phyloP scores from a whole-genome alignment of 2,113 vertebrate species.

The Telmatochromis sp. region DNA sequence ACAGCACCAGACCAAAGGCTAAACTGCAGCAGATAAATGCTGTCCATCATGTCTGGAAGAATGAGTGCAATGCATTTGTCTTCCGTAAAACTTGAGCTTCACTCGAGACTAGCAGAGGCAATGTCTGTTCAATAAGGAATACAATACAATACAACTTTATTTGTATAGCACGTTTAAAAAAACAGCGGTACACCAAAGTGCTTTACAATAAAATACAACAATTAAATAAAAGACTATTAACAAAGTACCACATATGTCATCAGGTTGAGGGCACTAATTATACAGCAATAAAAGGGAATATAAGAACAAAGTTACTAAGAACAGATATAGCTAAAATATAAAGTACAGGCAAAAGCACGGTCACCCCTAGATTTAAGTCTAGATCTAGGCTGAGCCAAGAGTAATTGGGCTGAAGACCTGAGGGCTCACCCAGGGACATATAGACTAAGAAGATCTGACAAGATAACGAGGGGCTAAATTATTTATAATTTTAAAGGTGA shows the following conservation, averaged over 20 bases:
- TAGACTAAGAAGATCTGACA: no score
- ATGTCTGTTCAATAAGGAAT: background rate
- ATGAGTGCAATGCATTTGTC: background rate
- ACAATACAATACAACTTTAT: background rate
- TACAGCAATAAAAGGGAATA: no score
- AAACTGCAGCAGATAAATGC: background rate
- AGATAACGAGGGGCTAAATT: no score
- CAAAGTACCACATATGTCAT: background rate
- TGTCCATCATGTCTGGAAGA: background rate
- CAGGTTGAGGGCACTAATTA: background rate
- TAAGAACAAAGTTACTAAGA: no score
- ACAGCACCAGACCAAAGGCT: background rate
- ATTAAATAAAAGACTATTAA: background rate
- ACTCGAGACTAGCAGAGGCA: background rate
- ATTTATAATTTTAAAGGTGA: no score
- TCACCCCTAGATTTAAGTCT: no score
- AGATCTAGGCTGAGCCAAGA: no score
- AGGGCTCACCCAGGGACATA: no score
- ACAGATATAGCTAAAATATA: no score
- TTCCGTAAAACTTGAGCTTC: background rate
- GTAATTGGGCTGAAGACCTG: no score
- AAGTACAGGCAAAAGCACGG: no score
- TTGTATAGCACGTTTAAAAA: background rate
- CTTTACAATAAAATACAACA: background rate
- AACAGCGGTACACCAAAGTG: background rate